Evolutionary conservation across 2,113 vertebrate genomes (phyloP).

Genomic region (Alethe diademata): DNA sequence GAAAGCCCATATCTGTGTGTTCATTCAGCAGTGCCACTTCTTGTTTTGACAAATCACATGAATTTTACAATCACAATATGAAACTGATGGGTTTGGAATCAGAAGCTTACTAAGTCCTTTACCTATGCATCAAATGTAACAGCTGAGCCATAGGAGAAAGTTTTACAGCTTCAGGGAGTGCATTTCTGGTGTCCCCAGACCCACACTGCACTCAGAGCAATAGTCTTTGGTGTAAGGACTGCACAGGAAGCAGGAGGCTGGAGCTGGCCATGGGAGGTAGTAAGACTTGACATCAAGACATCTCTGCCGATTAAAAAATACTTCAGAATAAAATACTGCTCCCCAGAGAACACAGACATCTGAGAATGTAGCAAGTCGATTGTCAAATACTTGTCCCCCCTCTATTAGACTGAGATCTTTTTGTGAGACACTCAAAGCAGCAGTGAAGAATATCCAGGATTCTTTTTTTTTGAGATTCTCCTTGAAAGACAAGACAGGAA

Average conservation of each 20-base stretch:
- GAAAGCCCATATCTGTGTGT: not conserved
- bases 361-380: not conserved
- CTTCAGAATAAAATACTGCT: not conserved
- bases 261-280: not conserved
- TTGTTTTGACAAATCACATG: not conserved
- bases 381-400: not conserved
- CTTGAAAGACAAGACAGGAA: not conserved
- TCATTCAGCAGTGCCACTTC: not conserved
- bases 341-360: not conserved
- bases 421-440: not conserved
- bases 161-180: not conserved
- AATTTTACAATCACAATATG: not conserved
- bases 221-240: not conserved
- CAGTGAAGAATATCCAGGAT: not conserved
- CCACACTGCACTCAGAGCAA: fast-evolving
- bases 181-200: not conserved
- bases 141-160: not conserved
- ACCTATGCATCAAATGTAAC: not conserved
- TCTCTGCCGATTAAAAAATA: not conserved
- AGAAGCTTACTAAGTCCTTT: not conserved
- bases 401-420: not conserved
- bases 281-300: not conserved
- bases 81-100: not conserved
- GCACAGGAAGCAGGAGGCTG: not conserved
- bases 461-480: not conserved